Percentiles rank a stretch among this genome's conserved stretches.
These are phyloP conservation scores for Turdus rufiventris DNA, from an alignment of 2,113 vertebrate species.

Conservation along the genomic window DNA sequence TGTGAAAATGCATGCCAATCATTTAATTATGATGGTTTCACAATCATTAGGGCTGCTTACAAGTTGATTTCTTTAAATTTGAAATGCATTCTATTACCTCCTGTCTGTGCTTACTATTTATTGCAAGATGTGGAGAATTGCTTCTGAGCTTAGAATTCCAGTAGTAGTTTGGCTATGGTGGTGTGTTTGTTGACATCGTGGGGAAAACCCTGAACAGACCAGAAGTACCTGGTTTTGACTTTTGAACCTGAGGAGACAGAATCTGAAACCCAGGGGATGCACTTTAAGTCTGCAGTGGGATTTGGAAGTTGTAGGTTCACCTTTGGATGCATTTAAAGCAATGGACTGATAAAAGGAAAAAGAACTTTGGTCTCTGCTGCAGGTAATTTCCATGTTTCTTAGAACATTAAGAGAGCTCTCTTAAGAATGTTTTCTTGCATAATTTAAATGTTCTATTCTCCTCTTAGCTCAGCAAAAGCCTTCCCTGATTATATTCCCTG, in stretches of 20 bases:
- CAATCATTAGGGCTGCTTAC: neutral
- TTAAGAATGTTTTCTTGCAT: neutral
- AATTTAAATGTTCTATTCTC: neutral
- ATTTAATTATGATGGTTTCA: neutral
- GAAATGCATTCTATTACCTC: neutral
- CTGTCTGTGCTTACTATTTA: neutral
- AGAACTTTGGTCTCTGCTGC: neutral
- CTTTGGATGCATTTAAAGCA: neutral
- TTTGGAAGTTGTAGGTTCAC: neutral
- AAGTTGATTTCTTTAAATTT: neutral
- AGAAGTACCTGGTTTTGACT: neutral
- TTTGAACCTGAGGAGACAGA: neutral
- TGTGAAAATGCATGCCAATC: neutral
- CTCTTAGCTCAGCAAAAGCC: neutral
- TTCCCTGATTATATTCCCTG: neutral
- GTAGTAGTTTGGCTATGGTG: neutral
- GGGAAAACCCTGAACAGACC: neutral
- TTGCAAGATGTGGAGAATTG: neutral
- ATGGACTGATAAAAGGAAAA: neutral
- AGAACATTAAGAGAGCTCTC: neutral
- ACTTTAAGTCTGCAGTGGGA: neutral
- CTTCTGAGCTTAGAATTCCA: neutral
- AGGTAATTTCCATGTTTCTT: neutral
- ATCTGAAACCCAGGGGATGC: neutral
- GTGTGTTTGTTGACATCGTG: neutral